These are phyloP conservation scores for Actinia tenebrosa DNA, from an alignment of 64 coral and sea anemone genomes.

Conservation along the genomic window DNA sequence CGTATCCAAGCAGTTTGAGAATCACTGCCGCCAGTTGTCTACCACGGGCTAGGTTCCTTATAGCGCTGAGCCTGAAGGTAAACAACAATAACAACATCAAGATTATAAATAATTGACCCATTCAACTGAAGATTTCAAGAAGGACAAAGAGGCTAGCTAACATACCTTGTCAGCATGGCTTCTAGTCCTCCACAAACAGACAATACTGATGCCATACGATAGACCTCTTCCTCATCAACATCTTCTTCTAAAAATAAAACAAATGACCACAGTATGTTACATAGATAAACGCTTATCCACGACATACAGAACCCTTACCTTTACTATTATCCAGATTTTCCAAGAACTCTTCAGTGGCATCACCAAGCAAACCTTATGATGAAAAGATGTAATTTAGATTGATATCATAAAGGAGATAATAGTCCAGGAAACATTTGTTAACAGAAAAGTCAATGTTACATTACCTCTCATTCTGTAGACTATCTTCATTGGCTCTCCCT, in stretches of 20 bases:
- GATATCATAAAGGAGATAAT: background rate
- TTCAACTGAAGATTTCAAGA: background rate
- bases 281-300: too few species aligned
- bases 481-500: constrained; percentile 97
- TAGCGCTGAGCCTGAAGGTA: constrained; percentile 51
- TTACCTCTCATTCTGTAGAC: constrained; percentile 98
- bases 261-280: background rate
- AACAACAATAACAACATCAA: background rate
- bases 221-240: constrained; percentile 85
- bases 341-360: constrained; percentile 96
- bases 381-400: background rate
- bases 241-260: constrained; percentile 66
- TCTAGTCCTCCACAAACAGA: constrained; percentile 92
- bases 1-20: constrained; percentile 85
- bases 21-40: constrained; percentile 85
- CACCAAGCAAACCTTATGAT: constrained; percentile 81
- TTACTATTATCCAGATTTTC: constrained; percentile 88
- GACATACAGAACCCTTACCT: constrained; percentile 25
- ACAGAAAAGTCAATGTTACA: background rate
- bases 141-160: background rate
- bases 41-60: constrained; percentile 85
- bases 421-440: background rate
- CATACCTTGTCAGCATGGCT: constrained; percentile 85
- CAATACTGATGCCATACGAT: constrained; percentile 87
- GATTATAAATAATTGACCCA: background rate